phyloP scores from a whole-genome alignment of 2,888 invertebrate species.

The Calliscelio sp. region DNA sequence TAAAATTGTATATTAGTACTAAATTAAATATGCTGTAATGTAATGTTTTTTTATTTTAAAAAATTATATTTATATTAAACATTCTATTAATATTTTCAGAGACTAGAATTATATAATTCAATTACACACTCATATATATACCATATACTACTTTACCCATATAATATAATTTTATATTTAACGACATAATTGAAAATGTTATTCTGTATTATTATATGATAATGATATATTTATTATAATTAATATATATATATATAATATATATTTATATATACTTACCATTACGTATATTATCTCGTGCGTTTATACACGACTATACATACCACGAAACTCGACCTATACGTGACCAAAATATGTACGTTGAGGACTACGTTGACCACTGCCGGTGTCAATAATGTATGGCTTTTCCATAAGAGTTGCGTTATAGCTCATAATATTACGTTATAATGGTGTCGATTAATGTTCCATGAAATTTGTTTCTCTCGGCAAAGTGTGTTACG shows the following conservation, averaged over 20 bases:
- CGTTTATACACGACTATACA: constrained; percentile 58
- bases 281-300: constrained; percentile 57
- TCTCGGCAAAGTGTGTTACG: constrained; percentile 56
- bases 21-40: no score
- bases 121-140: no score
- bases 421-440: constrained; percentile 57
- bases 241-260: constrained; percentile 52
- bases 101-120: no score
- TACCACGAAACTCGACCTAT: constrained; percentile 70
- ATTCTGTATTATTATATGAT: no score
- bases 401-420: constrained; percentile 66
- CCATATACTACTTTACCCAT: no score
- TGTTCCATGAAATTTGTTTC: constrained; percentile 66
- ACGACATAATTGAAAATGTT: no score
- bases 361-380: constrained; percentile 75
- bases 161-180: no score
- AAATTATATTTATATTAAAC: no score
- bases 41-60: no score
- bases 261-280: constrained; percentile 60
- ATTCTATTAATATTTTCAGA: no score
- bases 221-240: no score
- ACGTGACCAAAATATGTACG: constrained; percentile 78
- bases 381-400: constrained; percentile 67
- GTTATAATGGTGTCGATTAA: constrained; percentile 64
- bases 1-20: no score